phyloP scores from a whole-genome alignment of 92 coral and sea anemone genomes.

The Porites rus region DNA sequence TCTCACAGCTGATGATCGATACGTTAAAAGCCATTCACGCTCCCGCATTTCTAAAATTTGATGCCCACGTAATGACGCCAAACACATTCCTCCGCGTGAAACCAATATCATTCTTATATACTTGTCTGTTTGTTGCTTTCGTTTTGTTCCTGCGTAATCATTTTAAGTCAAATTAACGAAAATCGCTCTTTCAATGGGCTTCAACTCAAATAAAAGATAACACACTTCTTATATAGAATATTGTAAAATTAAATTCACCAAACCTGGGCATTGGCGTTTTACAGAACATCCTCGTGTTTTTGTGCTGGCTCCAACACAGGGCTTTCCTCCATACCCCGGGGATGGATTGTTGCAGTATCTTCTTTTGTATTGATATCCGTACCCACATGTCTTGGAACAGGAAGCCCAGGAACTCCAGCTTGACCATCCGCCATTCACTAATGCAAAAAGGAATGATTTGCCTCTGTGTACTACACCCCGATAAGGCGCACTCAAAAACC shows the following conservation, averaged over 20 bases:
- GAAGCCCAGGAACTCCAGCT: slow-evolving; percentile 35
- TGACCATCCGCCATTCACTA: slow-evolving; percentile 43
- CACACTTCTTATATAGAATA: not conserved
- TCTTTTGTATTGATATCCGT: slow-evolving; percentile 20
- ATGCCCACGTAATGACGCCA: no score
- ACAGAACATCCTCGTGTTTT: slow-evolving; percentile 18
- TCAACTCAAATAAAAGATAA: not conserved
- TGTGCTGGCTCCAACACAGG: slow-evolving; percentile 17
- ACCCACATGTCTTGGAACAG: slow-evolving; percentile 49
- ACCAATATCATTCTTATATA: no score
- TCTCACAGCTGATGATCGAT: not conserved
- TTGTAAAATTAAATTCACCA: not conserved
- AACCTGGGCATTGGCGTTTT: not conserved
- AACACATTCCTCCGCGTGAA: no score
- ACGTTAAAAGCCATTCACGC: not conserved
- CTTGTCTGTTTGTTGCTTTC: no score
- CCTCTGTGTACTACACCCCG: no score
- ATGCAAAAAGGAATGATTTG: not conserved
- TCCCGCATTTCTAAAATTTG: not conserved
- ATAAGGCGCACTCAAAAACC: no score
- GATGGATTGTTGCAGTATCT: slow-evolving; percentile 31
- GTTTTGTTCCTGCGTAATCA: no score
- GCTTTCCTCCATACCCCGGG: slow-evolving; percentile 36
- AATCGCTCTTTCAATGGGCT: not conserved
- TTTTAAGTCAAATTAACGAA: no score